phyloP scores from a whole-genome alignment of 2,113 vertebrate genomes.

The Zosterops borbonicus region DNA sequence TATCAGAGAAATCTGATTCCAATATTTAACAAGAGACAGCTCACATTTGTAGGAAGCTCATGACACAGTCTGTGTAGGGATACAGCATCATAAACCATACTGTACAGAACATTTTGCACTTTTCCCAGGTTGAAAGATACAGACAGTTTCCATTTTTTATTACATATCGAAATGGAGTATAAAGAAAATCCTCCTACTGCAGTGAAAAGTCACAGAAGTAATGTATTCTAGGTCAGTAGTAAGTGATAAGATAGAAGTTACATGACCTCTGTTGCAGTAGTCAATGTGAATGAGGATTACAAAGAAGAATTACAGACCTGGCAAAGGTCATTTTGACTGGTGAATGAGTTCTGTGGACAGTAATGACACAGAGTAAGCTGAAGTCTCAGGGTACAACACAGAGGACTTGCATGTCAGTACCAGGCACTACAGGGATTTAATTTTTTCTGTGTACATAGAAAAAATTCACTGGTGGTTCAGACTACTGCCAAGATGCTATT shows the following conservation, averaged over 20 bases:
- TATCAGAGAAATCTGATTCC: constrained; percentile 2
- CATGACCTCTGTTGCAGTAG: not conserved
- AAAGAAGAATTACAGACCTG: not conserved
- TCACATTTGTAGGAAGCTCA: not conserved
- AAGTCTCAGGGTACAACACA: not conserved
- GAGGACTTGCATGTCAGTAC: not conserved
- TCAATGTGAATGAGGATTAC: not conserved
- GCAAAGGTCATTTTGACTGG: not conserved
- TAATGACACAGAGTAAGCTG: not conserved
- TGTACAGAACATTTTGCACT: not conserved
- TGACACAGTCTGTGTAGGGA: not conserved
- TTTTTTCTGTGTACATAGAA: not conserved
- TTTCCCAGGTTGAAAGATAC: not conserved
- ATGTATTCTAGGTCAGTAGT: not conserved
- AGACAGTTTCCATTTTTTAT: not conserved
- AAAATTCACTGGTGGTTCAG: not conserved
- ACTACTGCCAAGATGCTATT: not conserved
- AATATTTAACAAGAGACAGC: not conserved
- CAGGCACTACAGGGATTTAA: not conserved
- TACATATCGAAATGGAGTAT: not conserved
- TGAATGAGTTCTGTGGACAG: not conserved
- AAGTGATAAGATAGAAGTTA: not conserved
- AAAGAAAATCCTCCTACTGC: not conserved
- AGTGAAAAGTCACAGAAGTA: not conserved
- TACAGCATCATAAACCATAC: not conserved